phyloP scores from a whole-genome alignment of 2,113 vertebrate species.

The Oryctolagus cuniculus region DNA sequence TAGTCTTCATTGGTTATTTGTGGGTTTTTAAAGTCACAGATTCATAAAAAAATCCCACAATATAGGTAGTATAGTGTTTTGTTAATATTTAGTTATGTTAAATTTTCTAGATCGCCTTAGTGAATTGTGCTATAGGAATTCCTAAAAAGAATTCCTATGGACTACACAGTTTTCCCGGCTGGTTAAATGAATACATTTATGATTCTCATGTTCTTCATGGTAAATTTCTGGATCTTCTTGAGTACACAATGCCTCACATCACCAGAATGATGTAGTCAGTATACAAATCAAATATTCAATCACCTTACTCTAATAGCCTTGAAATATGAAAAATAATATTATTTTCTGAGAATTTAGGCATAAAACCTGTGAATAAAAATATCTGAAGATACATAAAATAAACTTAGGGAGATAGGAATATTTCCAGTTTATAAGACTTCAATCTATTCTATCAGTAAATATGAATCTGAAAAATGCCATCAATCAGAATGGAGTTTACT shows the following conservation, averaged over 20 bases:
- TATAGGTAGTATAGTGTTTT: neutral
- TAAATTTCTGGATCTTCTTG: neutral
- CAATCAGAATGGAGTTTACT: constrained; percentile 16
- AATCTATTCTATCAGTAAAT: neutral
- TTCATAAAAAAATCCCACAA: neutral
- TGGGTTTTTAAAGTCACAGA: constrained; percentile 34
- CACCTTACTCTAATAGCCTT: neutral
- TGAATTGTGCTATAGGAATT: neutral
- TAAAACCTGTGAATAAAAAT: neutral
- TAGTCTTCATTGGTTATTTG: neutral
- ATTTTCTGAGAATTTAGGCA: constrained; percentile 23
- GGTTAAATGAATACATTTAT: neutral
- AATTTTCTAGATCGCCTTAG: neutral
- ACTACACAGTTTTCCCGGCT: neutral
- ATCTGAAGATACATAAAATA: constrained; percentile 22
- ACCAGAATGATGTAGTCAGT: neutral
- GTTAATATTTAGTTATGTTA: neutral
- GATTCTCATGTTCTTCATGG: constrained; percentile 4
- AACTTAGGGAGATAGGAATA: neutral
- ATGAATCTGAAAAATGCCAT: constrained; percentile 8
- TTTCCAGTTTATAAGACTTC: neutral
- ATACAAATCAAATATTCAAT: constrained; percentile 8
- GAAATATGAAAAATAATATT: constrained; percentile 23
- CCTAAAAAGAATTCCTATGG: constrained; percentile 23
- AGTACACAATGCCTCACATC: neutral